A percentile compares a stretch with the other conserved stretches of the same genome.
These are phyloP conservation scores for Ptychoptera contaminata DNA, from an alignment of 2,888 invertebrate genomes.

Conservation along the genomic window DNA sequence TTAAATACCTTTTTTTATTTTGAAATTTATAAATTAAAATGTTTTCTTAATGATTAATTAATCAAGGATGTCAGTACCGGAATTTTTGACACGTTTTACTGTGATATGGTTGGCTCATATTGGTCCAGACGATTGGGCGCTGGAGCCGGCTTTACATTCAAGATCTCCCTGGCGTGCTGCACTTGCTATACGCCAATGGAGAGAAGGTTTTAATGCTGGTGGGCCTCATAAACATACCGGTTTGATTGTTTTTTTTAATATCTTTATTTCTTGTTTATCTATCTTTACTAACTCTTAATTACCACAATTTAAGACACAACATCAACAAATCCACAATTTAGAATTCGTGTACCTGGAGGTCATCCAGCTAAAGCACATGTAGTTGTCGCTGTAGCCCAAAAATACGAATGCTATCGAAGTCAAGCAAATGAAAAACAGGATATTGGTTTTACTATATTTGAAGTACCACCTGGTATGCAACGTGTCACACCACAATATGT, in stretches of 20 bases:
- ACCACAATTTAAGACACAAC: slow-evolving; percentile 47
- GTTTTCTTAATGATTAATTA: too few relatives aligned
- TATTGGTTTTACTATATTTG: slow-evolving; percentile 56
- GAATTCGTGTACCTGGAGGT: slow-evolving; percentile 47
- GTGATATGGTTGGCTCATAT: slow-evolving; percentile 44
- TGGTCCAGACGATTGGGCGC: slow-evolving; percentile 55
- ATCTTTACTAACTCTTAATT: not conserved
- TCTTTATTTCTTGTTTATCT: too few relatives aligned
- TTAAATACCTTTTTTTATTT: not conserved
- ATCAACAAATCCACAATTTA: slow-evolving; percentile 54
- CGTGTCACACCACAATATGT: slow-evolving; percentile 44
- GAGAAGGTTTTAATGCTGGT: slow-evolving; percentile 53
- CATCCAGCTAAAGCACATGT: slow-evolving; percentile 48
- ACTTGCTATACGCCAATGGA: slow-evolving; percentile 48
- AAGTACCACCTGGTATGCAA: slow-evolving; percentile 44
- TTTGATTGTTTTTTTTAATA: slow-evolving; percentile 17
- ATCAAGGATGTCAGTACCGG: slow-evolving; percentile 14
- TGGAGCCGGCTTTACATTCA: slow-evolving; percentile 46
- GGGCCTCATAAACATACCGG: slow-evolving; percentile 45
- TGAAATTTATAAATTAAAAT: not conserved
- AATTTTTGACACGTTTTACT: slow-evolving; percentile 14
- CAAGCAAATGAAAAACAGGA: slow-evolving; percentile 35
- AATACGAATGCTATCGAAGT: slow-evolving; percentile 35
- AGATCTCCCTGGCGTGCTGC: slow-evolving; percentile 54
- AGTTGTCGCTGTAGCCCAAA: slow-evolving; percentile 54